Evolutionary conservation across 2,113 vertebrate genomes (phyloP).

Genomic region (Azemiops feae): DNA sequence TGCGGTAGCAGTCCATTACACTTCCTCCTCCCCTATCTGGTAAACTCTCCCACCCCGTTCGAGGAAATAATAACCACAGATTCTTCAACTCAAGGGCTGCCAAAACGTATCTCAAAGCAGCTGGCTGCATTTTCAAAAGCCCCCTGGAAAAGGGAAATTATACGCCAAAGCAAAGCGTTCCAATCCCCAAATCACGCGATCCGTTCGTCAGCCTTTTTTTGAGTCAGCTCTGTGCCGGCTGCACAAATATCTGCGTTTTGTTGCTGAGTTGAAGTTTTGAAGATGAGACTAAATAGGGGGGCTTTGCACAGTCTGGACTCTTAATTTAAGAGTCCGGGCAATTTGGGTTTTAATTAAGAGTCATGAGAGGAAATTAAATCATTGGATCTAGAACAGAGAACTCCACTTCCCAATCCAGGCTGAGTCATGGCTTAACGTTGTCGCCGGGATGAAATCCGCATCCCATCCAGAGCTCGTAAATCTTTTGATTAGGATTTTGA

Average conservation of each 20-base stretch:
- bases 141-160: conserved; percentile 44
- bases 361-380: background rate
- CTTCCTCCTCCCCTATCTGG: background rate
- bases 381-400: background rate
- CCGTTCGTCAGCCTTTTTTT: conserved; percentile 32
- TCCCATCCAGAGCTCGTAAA: background rate
- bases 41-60: background rate
- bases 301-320: conserved; percentile 13
- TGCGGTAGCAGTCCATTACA: background rate
- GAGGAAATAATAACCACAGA: background rate
- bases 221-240: conserved; percentile 39
- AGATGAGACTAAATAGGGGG: background rate
- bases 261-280: conserved; percentile 7
- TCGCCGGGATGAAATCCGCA: background rate
- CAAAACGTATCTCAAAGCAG: conserved; percentile 8
- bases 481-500: background rate
- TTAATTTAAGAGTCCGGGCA: background rate
- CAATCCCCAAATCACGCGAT: conserved; percentile 35
- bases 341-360: conserved; percentile 1
- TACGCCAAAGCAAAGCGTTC: conserved; percentile 49
- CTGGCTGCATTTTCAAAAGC: conserved; percentile 25
- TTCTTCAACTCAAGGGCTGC: conserved; percentile 23
- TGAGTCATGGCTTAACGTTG: background rate
- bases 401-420: background rate
- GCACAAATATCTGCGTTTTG: conserved; percentile 54